Evolutionary conservation across 1,140 invertebrate genomes (phyloP).

Genomic region (Neotoxoptera formosana): DNA sequence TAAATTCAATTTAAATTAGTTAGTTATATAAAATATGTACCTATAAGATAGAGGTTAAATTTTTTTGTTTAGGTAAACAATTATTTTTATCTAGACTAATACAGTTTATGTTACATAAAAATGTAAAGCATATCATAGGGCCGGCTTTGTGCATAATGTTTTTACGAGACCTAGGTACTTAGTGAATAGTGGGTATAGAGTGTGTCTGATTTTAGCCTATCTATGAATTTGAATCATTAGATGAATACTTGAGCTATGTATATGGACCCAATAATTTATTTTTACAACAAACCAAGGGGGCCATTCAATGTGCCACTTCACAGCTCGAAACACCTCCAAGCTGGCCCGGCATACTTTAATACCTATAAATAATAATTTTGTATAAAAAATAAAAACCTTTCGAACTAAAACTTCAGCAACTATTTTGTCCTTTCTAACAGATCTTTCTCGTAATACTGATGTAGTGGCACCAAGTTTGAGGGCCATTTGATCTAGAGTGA

Average conservation of each 20-base stretch:
- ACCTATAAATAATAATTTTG: not conserved
- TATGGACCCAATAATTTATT: too few species aligned
- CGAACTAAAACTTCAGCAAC: conserved; percentile 90
- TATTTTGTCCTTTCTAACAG: conserved; percentile 65
- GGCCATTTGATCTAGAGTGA: conserved; percentile 86
- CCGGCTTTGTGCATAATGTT: too few species aligned
- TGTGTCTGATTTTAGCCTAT: too few species aligned
- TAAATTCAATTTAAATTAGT: not conserved
- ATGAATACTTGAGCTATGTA: too few species aligned
- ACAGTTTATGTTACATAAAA: not conserved
- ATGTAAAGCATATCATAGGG: not conserved
- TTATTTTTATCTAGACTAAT: not conserved
- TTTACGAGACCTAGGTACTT: too few species aligned
- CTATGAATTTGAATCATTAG: too few species aligned
- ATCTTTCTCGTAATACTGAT: conserved; percentile 73
- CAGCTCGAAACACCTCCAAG: too few species aligned
- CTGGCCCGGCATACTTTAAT: too few species aligned
- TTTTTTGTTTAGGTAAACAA: not conserved
- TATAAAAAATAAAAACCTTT: conserved; percentile 69
- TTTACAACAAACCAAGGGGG: too few species aligned
- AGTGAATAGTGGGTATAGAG: too few species aligned
- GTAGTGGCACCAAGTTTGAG: conserved; percentile 81
- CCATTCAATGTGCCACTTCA: too few species aligned
- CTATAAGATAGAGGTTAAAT: not conserved
- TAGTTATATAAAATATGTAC: not conserved